Percentiles rank a stretch among this genome's conserved stretches.
Conservation (phyloP, 1,140 invertebrate genomes). For the Ditylenchus dipsaci region DNA sequence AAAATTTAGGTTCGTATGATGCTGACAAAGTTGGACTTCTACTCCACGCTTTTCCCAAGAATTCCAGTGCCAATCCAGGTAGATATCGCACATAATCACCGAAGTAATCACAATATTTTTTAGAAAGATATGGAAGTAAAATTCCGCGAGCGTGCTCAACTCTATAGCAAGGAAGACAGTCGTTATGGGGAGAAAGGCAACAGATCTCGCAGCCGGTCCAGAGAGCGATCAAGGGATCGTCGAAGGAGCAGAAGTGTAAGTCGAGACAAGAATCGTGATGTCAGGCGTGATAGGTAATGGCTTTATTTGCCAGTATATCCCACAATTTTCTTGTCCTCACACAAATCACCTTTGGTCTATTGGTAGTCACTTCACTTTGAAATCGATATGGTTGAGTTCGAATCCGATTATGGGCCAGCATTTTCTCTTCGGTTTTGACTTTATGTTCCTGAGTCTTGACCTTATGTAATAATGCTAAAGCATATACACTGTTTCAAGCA, state of each 20-base stretch:
- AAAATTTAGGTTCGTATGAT: slow-evolving; percentile 68
- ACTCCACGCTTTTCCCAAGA: slow-evolving; percentile 91
- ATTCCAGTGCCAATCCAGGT: slow-evolving; percentile 88
- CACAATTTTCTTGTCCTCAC: too few species aligned
- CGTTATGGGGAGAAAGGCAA: slow-evolving; percentile 6
- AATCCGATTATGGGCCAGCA: neutral
- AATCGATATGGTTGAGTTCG: slow-evolving; percentile 7
- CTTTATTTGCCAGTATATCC: neutral
- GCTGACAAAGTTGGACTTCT: slow-evolving; percentile 73
- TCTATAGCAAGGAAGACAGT: slow-evolving; percentile 30
- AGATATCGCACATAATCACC: too few species aligned
- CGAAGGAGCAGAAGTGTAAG: slow-evolving; percentile 4
- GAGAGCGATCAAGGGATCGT: slow-evolving; percentile 18
- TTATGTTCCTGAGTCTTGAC: neutral
- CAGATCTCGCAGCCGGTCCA: slow-evolving; percentile 6
- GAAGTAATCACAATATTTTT: too few species aligned
- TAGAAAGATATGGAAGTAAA: slow-evolving; percentile 55
- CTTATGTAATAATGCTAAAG: neutral
- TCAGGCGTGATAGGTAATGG: slow-evolving; percentile 17
- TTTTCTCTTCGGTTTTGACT: slow-evolving; percentile 2
- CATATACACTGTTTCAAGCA: neutral
- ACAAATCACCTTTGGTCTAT: too few species aligned
- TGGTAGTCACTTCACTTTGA: neutral
- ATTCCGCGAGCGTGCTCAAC: slow-evolving; percentile 45
- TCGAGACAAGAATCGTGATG: slow-evolving; percentile 1